Conservation (phyloP, 2,797 vertebrate species). For the Carcharodon carcharias region DNA sequence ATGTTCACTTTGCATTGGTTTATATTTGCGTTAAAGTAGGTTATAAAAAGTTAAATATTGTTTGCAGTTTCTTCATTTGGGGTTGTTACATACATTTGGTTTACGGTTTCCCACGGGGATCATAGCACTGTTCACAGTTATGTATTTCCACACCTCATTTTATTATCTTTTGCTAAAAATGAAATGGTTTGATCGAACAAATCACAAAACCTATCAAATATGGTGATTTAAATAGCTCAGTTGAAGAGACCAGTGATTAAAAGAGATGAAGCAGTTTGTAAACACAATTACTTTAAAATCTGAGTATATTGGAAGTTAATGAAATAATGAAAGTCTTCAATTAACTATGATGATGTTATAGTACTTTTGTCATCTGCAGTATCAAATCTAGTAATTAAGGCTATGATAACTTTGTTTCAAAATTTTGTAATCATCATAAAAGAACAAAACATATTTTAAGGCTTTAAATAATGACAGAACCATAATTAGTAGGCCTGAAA, state of each 20-base stretch:
- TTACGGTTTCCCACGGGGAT: neutral
- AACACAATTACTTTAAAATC: slow-evolving; percentile 10
- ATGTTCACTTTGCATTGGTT: neutral
- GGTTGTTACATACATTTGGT: neutral
- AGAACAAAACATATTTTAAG: neutral
- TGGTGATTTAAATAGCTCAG: neutral
- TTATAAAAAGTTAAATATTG: neutral
- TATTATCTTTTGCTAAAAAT: neutral
- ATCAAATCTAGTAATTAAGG: neutral
- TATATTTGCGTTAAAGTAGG: neutral
- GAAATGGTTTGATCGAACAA: neutral
- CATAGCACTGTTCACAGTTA: neutral
- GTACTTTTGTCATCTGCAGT: neutral
- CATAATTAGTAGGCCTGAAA: neutral
- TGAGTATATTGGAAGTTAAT: slow-evolving; percentile 14
- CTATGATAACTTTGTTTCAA: neutral
- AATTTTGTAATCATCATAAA: neutral
- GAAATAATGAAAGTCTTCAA: slow-evolving; percentile 18
- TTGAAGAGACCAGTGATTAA: neutral
- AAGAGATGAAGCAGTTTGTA: slow-evolving; percentile 20
- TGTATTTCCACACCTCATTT: neutral
- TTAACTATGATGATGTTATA: slow-evolving; percentile 16
- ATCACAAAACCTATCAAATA: neutral
- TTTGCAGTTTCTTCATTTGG: neutral
- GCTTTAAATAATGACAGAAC: neutral